Conservation (phyloP, 64 coral and sea anemone species). For the Actinia tenebrosa region DNA sequence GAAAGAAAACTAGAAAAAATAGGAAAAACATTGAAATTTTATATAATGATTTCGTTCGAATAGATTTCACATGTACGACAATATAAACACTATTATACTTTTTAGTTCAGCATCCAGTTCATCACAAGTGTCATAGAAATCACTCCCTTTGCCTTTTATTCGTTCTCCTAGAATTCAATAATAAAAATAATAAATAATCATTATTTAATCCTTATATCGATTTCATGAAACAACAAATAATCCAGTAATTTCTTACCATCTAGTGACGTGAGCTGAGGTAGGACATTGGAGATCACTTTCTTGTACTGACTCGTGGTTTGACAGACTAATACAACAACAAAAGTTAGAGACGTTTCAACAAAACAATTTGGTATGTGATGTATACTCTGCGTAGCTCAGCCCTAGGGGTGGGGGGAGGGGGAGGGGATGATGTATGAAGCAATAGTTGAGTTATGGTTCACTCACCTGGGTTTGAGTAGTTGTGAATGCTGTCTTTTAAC, state of each 20-base stretch:
- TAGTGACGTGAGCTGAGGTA: conserved; percentile 65
- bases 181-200: neutral
- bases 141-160: conserved; percentile 63
- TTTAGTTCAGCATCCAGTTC: conserved; percentile 53
- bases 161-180: conserved; percentile 57
- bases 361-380: too few relatives aligned
- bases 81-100: conserved; percentile 12
- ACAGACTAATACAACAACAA: conserved; percentile 43
- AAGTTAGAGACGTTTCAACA: too few relatives aligned
- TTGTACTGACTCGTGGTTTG: conserved; percentile 60
- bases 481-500: conserved; percentile 66
- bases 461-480: conserved; percentile 82
- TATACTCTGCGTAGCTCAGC: too few relatives aligned
- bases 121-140: conserved; percentile 74
- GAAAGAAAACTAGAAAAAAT: neutral
- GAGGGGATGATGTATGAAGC: too few relatives aligned
- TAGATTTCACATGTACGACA: neutral
- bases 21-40: neutral
- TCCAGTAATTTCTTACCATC: conserved; percentile 52
- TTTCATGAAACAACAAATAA: neutral
- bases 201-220: neutral
- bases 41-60: too few relatives aligned
- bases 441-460: neutral
- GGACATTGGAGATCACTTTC: conserved; percentile 42
- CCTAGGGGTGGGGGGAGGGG: too few relatives aligned